These are phyloP conservation scores for Oreochromis spilurus DNA, from an alignment of 2,113 vertebrate genomes.

Conservation along the genomic window DNA sequence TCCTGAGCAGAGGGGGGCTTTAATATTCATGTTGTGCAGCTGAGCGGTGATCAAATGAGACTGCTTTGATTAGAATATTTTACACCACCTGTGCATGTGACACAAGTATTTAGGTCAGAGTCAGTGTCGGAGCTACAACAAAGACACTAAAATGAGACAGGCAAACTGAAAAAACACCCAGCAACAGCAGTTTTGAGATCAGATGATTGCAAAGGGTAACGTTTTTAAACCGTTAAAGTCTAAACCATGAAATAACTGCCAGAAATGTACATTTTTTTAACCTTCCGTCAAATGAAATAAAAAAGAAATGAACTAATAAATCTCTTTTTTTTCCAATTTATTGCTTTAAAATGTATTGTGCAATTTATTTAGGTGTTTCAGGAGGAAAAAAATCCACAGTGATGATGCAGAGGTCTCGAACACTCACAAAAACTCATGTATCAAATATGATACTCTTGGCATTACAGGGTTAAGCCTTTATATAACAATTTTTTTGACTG, in stretches of 20 bases:
- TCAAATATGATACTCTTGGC: not conserved
- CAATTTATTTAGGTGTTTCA: not conserved
- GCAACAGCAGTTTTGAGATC: not conserved
- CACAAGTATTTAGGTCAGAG: not conserved
- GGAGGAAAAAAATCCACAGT: not conserved
- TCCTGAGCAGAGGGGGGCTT: not conserved
- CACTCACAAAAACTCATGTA: not conserved
- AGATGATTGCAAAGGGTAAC: not conserved
- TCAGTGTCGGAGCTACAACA: not conserved
- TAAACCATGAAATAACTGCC: not conserved
- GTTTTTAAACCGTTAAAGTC: not conserved
- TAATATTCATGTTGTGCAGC: not conserved
- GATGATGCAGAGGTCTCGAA: not conserved
- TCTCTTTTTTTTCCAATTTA: not conserved
- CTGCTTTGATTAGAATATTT: not conserved
- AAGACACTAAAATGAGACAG: not conserved
- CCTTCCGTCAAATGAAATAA: not conserved
- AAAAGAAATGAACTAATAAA: not conserved
- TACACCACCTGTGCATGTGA: not conserved
- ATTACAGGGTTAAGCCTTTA: not conserved
- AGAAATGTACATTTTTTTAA: not conserved
- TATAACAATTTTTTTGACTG: not conserved
- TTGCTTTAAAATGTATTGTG: not conserved
- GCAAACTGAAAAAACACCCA: not conserved
- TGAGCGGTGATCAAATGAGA: not conserved